phyloP scores from a whole-genome alignment of 2,888 invertebrate genomes.

The Dynastes maya region DNA sequence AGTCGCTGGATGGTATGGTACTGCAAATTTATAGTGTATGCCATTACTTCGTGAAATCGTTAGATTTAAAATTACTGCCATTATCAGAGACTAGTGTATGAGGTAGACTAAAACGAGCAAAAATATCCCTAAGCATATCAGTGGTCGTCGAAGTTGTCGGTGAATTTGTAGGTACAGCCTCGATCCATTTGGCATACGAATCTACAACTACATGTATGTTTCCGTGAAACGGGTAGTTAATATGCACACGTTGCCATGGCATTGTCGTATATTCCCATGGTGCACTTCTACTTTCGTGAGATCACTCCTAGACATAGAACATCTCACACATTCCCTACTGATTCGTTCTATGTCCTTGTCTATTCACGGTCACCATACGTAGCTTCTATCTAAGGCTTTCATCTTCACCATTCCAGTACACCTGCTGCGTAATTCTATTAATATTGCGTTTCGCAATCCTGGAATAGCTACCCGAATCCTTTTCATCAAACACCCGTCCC shows the following conservation, averaged over 20 bases:
- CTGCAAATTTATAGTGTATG: constrained; percentile 50
- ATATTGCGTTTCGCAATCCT: not conserved
- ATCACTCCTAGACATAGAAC: not conserved
- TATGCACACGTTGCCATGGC: not conserved
- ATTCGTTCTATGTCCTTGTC: too few relatives aligned
- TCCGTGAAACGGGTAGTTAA: not conserved
- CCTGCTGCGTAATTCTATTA: not conserved
- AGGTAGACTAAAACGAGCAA: constrained; percentile 17
- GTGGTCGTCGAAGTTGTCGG: constrained; percentile 4
- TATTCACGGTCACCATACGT: too few relatives aligned
- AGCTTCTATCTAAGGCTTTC: not conserved
- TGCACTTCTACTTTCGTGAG: not conserved
- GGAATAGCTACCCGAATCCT: constrained; percentile 27
- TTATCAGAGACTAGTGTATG: constrained; percentile 27
- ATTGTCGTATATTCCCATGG: not conserved
- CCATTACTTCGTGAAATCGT: not conserved
- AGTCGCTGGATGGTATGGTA: constrained; percentile 55
- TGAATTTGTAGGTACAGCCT: constrained; percentile 10
- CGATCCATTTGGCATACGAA: constrained; percentile 7
- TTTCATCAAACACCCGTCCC: constrained; percentile 27
- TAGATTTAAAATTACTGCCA: not conserved
- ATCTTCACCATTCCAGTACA: not conserved
- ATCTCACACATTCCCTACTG: not conserved
- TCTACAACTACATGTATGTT: not conserved
- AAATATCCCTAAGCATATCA: constrained; percentile 4